Conservation (phyloP, 1,140 invertebrate genomes). For the Ooceraea biroi region DNA sequence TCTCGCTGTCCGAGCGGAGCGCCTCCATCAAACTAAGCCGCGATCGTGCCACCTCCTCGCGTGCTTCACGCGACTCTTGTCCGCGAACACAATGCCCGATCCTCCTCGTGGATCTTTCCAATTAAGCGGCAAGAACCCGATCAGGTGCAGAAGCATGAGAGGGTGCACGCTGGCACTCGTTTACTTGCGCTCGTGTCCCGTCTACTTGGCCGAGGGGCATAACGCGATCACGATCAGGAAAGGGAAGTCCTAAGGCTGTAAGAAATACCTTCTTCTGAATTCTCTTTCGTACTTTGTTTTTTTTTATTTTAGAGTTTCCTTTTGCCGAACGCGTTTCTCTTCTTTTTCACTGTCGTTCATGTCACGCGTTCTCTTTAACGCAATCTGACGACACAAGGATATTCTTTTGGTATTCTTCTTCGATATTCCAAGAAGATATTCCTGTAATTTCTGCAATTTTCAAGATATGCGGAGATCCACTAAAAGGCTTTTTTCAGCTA, state of each 20-base stretch:
- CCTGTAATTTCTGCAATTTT: slow-evolving; percentile 74
- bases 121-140: slow-evolving; percentile 69
- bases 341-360: slow-evolving; percentile 3
- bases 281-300: background rate
- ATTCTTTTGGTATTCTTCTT: background rate
- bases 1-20: slow-evolving; percentile 53
- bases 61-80: slow-evolving; percentile 74
- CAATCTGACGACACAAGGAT: slow-evolving; percentile 68
- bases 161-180: slow-evolving; percentile 45
- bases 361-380: slow-evolving; percentile 52
- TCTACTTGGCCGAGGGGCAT: slow-evolving; percentile 55
- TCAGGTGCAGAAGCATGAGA: slow-evolving; percentile 72
- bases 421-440: slow-evolving; percentile 76
- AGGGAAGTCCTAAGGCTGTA: slow-evolving; percentile 20
- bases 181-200: slow-evolving; percentile 12
- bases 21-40: slow-evolving; percentile 46
- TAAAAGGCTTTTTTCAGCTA: slow-evolving; percentile 59
- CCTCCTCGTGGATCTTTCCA: slow-evolving; percentile 75
- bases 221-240: slow-evolving; percentile 13
- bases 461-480: slow-evolving; percentile 56
- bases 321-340: slow-evolving; percentile 10
- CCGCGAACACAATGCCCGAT: slow-evolving; percentile 70
- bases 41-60: slow-evolving; percentile 62
- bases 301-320: background rate
- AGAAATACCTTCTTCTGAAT: slow-evolving; percentile 2